Evolutionary conservation across 2,888 invertebrate genomes (phyloP).

Genomic region (Agrenia bidenticulata): DNA sequence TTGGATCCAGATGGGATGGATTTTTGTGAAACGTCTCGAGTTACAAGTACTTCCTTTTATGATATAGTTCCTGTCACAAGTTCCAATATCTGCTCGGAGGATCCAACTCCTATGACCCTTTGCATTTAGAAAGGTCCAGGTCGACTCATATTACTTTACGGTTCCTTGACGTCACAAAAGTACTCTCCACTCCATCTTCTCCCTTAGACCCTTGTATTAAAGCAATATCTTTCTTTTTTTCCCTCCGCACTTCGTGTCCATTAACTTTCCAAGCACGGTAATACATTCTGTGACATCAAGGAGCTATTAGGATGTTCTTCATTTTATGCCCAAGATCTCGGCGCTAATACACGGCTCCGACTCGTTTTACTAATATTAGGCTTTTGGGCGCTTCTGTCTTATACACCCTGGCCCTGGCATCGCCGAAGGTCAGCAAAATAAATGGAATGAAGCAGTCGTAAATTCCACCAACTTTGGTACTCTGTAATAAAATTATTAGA

Average conservation of each 20-base stretch:
- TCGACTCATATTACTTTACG: conserved; percentile 13
- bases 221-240: conserved; percentile 1
- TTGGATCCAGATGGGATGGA: conserved; percentile 1
- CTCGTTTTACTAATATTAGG: too few relatives aligned
- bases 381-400: too few relatives aligned
- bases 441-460: conserved; percentile 5
- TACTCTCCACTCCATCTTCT: conserved; percentile 4
- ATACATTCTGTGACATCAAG: too few relatives aligned
- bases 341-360: too few relatives aligned
- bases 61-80: conserved; percentile 16
- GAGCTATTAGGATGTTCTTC: too few relatives aligned
- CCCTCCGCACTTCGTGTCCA: neutral
- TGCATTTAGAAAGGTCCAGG: conserved; percentile 20
- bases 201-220: neutral
- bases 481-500: conserved; percentile 16
- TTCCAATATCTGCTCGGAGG: conserved; percentile 12
- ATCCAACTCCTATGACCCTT: conserved; percentile 1
- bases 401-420: too few relatives aligned
- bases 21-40: conserved; percentile 12
- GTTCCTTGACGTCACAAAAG: conserved; percentile 10
- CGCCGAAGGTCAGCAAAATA: conserved; percentile 11
- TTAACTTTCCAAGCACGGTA: neutral
- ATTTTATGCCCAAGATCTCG: too few relatives aligned
- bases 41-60: conserved; percentile 17
- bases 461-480: conserved; percentile 5